Base-by-base conservation (phyloP, 2,797 vertebrate genomes). In the Sebastes flavidus region DNA sequence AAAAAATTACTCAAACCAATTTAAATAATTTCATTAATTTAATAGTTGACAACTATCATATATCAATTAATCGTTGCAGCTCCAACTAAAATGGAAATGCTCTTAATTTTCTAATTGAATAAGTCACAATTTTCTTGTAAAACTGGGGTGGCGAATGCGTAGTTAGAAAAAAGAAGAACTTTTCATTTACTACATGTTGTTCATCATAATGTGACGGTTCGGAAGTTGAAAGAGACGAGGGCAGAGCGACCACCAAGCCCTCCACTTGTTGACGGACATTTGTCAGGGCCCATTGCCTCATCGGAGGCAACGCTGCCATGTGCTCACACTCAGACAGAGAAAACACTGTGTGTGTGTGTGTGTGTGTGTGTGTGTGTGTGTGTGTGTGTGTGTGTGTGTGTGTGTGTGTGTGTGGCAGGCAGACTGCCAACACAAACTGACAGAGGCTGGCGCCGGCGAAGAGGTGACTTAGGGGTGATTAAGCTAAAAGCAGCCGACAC, bases 381-480 rank as follows among this genome's bases (percentile, higher is more conserved):
- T 78, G n/a, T n/a, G n/a, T n/a, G n/a, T n/a, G n/a, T 30, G 61
- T 66, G 38, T 73, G 77, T 46, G 74, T 56, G 65, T 80, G 61
- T 73, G 58, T 81, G 49, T 71, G 32, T 78, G 36, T 69, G 66
- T 72, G 72, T 66, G 61, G 1, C 42, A 18, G 91, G 91, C 91
- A 88, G 76, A 68, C 76, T n/a, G 90, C 91, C 92, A 93, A 91
- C 85, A 83, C 82, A 91, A 90, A 88, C 88, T 87, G 87, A 92
- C 82, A 87, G 77, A 77, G 78, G 81, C 86, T 90, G 91, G 91
- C 84, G 79, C 88, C 81, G 54, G 78, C 67, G 1, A 80, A 85
- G 89, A 88, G 88, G 88, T 92, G 90, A 92, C 88, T 91, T 90
- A 83, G 77, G 90, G 90, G 91, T 90, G 87, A 93, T 92, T 89